Percentiles rank a stretch among this genome's conserved stretches.
Conservation (phyloP, 92 coral and sea anemone genomes). For the Phenganax subtilis region DNA sequence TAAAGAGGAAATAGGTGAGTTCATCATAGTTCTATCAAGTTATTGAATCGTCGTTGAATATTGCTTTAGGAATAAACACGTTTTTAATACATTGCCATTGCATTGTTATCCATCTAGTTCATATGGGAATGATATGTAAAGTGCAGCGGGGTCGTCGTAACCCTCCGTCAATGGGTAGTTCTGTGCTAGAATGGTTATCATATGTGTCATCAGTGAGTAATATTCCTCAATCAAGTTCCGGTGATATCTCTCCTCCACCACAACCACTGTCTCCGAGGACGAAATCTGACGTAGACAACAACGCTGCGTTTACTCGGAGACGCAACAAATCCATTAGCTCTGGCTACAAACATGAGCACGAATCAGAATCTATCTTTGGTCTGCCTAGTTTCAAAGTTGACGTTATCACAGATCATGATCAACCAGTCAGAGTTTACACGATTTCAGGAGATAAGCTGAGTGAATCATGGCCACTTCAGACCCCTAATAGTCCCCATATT, state of each 20-base stretch:
- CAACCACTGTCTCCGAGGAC: constrained; percentile 47
- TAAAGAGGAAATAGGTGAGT: constrained; percentile 51
- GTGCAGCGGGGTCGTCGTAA: constrained; percentile 91
- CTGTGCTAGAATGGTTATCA: constrained; percentile 89
- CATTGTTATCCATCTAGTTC: constrained; percentile 46
- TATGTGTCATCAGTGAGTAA: constrained; percentile 92
- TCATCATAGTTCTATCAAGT: not conserved
- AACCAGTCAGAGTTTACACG: constrained; percentile 64
- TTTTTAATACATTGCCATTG: too few species aligned
- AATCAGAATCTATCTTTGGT: constrained; percentile 84
- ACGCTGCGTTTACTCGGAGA: constrained; percentile 30
- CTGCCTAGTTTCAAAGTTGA: constrained; percentile 80
- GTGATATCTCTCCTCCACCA: constrained; percentile 47
- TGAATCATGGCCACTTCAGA: constrained; percentile 42
- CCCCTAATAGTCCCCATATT: constrained; percentile 88
- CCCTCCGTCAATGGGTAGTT: constrained; percentile 99
- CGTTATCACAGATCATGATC: constrained; percentile 82
- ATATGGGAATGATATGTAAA: constrained; percentile 78
- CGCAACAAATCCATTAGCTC: constrained; percentile 52
- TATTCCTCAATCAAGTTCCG: constrained; percentile 65
- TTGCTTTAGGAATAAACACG: not conserved
- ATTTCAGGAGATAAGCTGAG: constrained; percentile 12
- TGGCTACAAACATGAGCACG: constrained; percentile 93
- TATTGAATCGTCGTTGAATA: not conserved
- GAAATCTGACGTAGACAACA: not conserved